phyloP scores from a whole-genome alignment of 2,797 vertebrate species.

The Naso thynnoides region DNA sequence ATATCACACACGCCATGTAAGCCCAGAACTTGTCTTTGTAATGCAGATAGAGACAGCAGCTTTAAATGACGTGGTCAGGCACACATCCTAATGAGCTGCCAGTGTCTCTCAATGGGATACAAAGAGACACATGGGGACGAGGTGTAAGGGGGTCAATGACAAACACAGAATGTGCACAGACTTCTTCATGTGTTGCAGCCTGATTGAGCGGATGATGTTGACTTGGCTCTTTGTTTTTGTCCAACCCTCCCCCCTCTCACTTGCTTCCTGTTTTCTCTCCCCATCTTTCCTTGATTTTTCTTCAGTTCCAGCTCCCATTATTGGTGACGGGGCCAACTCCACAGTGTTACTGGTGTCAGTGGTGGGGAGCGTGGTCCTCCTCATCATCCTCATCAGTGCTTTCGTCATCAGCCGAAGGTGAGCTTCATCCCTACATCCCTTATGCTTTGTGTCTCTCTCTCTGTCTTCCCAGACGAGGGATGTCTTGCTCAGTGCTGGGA shows the following conservation, averaged over 20 bases:
- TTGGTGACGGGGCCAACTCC: slow-evolving; percentile 96
- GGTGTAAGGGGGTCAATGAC: slow-evolving; percentile 31
- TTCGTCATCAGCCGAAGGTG: slow-evolving; percentile 99
- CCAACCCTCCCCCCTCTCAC: neutral
- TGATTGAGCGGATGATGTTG: slow-evolving; percentile 46
- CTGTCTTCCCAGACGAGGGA: slow-evolving; percentile 48
- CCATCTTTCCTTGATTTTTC: slow-evolving; percentile 12
- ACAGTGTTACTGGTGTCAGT: slow-evolving; percentile 95
- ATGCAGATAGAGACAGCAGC: slow-evolving; percentile 60
- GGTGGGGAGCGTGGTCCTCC: slow-evolving; percentile 94
- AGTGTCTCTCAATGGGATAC: slow-evolving; percentile 57
- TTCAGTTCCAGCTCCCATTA: slow-evolving; percentile 94
- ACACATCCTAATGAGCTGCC: slow-evolving; percentile 62
- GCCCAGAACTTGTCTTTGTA: slow-evolving; percentile 76
- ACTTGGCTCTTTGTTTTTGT: slow-evolving; percentile 55
- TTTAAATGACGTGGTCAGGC: slow-evolving; percentile 70
- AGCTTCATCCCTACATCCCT: slow-evolving; percentile 62
- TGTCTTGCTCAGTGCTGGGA: slow-evolving; percentile 66
- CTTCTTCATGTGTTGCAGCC: slow-evolving; percentile 30
- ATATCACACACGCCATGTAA: slow-evolving; percentile 8
- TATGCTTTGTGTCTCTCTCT: slow-evolving; percentile 57
- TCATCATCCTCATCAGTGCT: slow-evolving; percentile 95
- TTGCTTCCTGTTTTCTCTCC: neutral
- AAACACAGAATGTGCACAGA: slow-evolving; percentile 38
- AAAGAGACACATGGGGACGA: slow-evolving; percentile 16